Evolutionary conservation across 2,797 vertebrate species (phyloP), one percentile per base, ranked within the genome.

Genomic region (Kryptolebias ocellatus): DNA sequence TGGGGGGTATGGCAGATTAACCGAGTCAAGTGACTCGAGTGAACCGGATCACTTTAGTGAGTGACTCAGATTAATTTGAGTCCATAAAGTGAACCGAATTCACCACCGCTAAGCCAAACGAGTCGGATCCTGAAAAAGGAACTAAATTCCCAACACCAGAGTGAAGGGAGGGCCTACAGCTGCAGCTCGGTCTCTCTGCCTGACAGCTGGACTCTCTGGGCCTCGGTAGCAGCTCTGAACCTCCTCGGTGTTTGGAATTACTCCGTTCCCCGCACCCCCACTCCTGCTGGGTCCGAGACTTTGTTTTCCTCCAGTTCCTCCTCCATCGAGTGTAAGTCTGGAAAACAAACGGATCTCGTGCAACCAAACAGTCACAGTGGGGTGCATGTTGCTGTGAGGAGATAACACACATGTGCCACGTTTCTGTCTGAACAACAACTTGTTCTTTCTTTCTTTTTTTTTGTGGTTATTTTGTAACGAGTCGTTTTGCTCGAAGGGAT

Each of bases 321-420:
- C 42, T 10, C 10, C 28, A 5, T 46, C 50, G 44, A 69, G 14
- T 11, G 66, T 60, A 69, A 69, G 66, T 61, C 16, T 51, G 18
- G 47, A 50, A 47, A 34, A n/a, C 15, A 5, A 28, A 18, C 29
- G 29, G 18, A n/a, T 62, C 1, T 28, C 37, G 2, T 4, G 14
- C 61, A 44, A 10, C 53, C 1, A 12, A 28, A 24, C 20, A 24
- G 62, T 65, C 1, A 7, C 0, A 8, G 46, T 1, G 1, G 20
- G 44, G 4, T 11, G 3, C 4, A 15, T 47, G 31, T 1, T 57
- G 53, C 16, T 31, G 52, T 29, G 20, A 24, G 20, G 20, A 24
- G 20, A 24, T 24, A 24, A 24, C 20, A 24, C 20, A 24, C 44
- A 9, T 29, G 5, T 50, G 75, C 70, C 72, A 70, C 64, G 59